Evolutionary conservation across 2,113 vertebrate species (phyloP), one percentile per base, ranked within the genome.

Genomic region (Alces alces): DNA sequence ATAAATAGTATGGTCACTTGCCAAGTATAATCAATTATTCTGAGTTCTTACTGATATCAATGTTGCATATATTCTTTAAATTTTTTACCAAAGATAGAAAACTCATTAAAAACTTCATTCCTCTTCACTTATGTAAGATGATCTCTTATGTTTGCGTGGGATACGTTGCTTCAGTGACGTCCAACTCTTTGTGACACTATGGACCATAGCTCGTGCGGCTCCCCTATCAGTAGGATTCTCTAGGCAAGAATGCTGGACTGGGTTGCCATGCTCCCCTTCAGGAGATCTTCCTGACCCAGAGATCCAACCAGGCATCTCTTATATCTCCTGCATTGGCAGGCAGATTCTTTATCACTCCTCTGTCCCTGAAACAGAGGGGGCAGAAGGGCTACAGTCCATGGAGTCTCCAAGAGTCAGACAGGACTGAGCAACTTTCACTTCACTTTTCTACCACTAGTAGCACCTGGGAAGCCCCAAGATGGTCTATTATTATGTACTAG

Each of bases 141-240:
- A 2, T n/a, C 3, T 52, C 52, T 83, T 82, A 54, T 25, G 17
- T 19, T 21, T 36, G 17, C 12, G 9, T 70, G n/a, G 0, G 0
- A n/a, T 70, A 21, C 21, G n/a, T 21, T 36, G n/a, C n/a, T 70
- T 70, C 64, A 36, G n/a, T 23, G n/a, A 19, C 36, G 11, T 70
- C 19, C 9, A 23, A 5, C 64, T 70, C n/a, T 36, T 70, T 70
- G 64, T 36, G n/a, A 23, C 64, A 23, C 19, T 70, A 23, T 21
- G 64, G n/a, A 36, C 17, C 17, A 70, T 11, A 70, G 64, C 8
- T 8, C 4, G 4, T 4, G 0, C 0, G 11, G n/a, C 64, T 36
- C 4, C 17, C 17, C n/a, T 70, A 10, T 36, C n/a, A 70, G 21
- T 21, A 21, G 9, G n/a, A 21, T 70, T 36, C 9, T 70, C 64